Evolutionary conservation across 37 sponge, comb jelly and placozoan species (phyloP).

Genomic region (Axinella damicornis): DNA sequence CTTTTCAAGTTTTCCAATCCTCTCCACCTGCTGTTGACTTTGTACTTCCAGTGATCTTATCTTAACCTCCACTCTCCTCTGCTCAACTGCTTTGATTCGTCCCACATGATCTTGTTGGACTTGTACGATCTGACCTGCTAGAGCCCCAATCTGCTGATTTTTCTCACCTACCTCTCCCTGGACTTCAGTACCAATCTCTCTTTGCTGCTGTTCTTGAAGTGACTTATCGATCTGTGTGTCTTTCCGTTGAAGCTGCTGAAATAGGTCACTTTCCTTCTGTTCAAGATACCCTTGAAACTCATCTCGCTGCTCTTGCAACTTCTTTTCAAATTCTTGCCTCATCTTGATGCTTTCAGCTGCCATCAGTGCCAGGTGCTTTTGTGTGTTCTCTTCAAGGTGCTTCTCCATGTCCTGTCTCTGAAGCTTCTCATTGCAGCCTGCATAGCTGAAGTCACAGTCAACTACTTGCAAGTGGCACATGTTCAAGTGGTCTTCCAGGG

Average conservation of each 20-base stretch:
- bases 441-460: not conserved
- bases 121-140: too few relatives aligned
- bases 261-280: not conserved
- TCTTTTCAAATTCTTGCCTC: not conserved
- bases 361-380: not conserved
- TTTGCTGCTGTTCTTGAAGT: too few relatives aligned
- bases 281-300: not conserved
- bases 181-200: too few relatives aligned
- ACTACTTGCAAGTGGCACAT: not conserved
- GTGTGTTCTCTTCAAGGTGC: slow-evolving; percentile 1
- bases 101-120: too few relatives aligned
- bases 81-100: too few relatives aligned
- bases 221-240: not conserved
- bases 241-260: not conserved
- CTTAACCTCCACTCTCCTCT: too few relatives aligned
- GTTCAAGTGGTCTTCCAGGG: not conserved
- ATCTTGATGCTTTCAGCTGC: not conserved
- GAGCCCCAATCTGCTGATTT: too few relatives aligned
- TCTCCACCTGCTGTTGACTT: too few relatives aligned
- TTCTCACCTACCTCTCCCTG: too few relatives aligned
- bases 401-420: not conserved
- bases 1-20: too few relatives aligned
- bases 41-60: too few relatives aligned
- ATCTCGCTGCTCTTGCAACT: not conserved
- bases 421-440: slow-evolving; percentile 2